Evolutionary conservation across 2,113 vertebrate genomes (phyloP), one percentile per base, ranked within the genome.

Genomic region (Bagarius yarrelli): DNA sequence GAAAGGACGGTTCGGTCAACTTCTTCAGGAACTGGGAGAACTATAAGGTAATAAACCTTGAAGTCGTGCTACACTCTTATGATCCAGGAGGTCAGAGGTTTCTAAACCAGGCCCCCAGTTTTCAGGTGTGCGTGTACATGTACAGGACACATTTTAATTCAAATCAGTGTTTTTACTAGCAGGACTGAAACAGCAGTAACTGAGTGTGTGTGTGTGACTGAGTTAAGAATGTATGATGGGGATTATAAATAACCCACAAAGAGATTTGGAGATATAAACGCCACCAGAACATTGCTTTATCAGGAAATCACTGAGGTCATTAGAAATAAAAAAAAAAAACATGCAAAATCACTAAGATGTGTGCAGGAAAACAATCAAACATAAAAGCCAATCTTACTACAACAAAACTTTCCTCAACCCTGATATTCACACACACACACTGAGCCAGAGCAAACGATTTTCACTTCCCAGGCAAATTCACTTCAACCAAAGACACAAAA

Each of bases 1-100:
- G 98, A 86, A 95, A 83, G 88, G 98, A 99, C 13, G 98, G 98
- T 83, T 95, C 98, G 4, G 95, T 97, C 71, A 99, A 99, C 90
- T 99, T 99, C 88, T 99, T 99, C 89, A 94, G 97, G 76, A 99
- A 99, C 47, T 99, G 97, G 97, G 98, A 99, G 75, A 99, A 94
- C 83, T 99, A 99, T 81, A 99, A 99, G 94, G 98, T 96, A 93
- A 88, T 78, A 21, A n/a, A 55, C 23, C 23, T 21, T 47, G 13
- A 69, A 27, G 40, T 25, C 27, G 25, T 3, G 18, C 5, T 53
- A 12, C 3, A 59, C 19, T 3, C 36, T 13, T 30, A 2, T 25
- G 36, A 47, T 44, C 64, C 11, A 47, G 66, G 21, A 69, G 23
- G 23, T 44, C 64, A 67, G 40, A 69, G 13, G 36, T 6, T 69